Evolutionary conservation across 2,797 vertebrate species (phyloP), one percentile per base, ranked within the genome.

Genomic region (Heliangelus exortis): DNA sequence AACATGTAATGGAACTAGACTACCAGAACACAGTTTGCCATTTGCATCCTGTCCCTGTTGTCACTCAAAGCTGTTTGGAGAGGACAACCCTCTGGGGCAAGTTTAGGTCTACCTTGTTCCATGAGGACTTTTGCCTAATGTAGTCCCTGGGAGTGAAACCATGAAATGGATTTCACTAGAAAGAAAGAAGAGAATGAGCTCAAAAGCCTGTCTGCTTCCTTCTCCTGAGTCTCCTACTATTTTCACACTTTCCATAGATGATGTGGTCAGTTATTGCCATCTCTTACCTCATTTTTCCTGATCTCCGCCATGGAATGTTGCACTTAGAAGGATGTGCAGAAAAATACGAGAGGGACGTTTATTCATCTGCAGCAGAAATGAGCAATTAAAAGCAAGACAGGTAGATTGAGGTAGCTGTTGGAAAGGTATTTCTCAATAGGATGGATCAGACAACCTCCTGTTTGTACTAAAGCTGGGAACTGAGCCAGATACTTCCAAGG

Each of bases 1-100:
- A 67, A n/a, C 4, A 0, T 36, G 11, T 77, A 72, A 77, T 4
- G 2, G 63, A 57, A 26, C 4, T 23, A 2, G 5, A 0, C 41
- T 89, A 87, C 22, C 31, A 43, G 7, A 75, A 86, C 33, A 61
- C 48, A 0, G 3, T 43, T 77, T 61, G 26, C 15, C 89, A 4
- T 43, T 77, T 61, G 29, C 15, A 88, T 87, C 33, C 33, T 45
- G 65, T 84, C 9, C 62, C 20, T 45, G 28, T 71, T 82, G 53
- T 54, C 47, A 43, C 62, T 85, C 45, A 69, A 10, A 72, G 12
- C 25, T 73, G 4, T 69, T 84, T 31, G 20, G 39, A 53, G 43
- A 82, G 25, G 20, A 58, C 61, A 50, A 33, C 16, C 15, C 18
- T 67, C 29, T 87, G 68, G 39, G 21, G 23, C 23, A 34, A 47